phyloP scores from a whole-genome alignment of 2,888 invertebrate species.

The Vesta saturnalis region DNA sequence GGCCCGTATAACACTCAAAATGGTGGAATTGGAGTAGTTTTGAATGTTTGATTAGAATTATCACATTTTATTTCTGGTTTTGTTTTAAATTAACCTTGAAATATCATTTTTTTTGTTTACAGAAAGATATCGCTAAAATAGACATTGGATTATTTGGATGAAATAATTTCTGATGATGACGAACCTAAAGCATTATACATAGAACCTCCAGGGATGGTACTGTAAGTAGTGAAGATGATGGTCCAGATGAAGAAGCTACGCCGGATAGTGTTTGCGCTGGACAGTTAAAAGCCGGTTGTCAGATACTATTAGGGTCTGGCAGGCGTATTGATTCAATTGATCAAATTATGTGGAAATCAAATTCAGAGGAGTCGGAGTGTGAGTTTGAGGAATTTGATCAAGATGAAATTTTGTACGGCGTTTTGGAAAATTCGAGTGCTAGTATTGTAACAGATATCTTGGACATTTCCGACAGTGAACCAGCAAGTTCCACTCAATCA shows the following conservation, averaged over 20 bases:
- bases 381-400: background rate
- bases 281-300: background rate
- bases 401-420: background rate
- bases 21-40: too few species aligned
- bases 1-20: too few species aligned
- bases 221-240: constrained; percentile 1
- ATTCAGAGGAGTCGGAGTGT: too few species aligned
- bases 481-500: too few species aligned
- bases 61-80: background rate
- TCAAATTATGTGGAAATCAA: too few species aligned
- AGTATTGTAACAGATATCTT: background rate
- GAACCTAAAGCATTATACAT: background rate
- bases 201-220: background rate
- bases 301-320: background rate
- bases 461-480: too few species aligned
- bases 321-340: background rate
- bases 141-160: too few species aligned
- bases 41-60: too few species aligned
- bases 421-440: background rate
- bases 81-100: background rate
- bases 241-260: background rate
- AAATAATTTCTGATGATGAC: background rate
- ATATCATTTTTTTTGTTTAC: too few species aligned
- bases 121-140: too few species aligned
- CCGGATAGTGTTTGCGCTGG: background rate